phyloP scores from a whole-genome alignment of 2,113 vertebrate genomes.

The Rattus norvegicus region DNA sequence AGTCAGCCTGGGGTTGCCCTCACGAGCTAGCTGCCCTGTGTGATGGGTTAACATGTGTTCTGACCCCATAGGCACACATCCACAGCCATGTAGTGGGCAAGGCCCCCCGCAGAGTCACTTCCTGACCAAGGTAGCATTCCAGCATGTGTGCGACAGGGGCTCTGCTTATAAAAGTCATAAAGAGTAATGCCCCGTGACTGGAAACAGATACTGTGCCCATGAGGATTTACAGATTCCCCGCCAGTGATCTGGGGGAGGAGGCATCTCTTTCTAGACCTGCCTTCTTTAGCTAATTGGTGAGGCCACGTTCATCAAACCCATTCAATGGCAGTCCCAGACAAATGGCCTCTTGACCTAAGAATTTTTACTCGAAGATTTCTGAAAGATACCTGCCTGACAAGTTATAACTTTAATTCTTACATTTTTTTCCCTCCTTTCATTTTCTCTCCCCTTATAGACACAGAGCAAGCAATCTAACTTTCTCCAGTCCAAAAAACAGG shows the following conservation, averaged over 20 bases:
- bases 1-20: constrained; percentile 10
- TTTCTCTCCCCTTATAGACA: neutral
- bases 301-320: neutral
- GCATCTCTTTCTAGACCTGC: neutral
- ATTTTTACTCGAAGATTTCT: neutral
- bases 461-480: neutral
- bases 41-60: no score
- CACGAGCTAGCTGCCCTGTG: neutral
- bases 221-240: neutral
- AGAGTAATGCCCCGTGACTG: constrained; percentile 77
- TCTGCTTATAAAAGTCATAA: constrained; percentile 78
- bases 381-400: neutral
- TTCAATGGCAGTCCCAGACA: neutral
- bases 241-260: constrained; percentile 60
- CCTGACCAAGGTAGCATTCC: constrained; percentile 38
- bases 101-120: neutral
- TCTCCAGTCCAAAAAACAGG: neutral
- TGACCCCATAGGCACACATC: neutral
- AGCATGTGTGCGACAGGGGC: constrained; percentile 62
- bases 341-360: neutral
- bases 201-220: constrained; percentile 73
- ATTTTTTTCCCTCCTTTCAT: neutral
- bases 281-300: neutral
- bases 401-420: neutral
- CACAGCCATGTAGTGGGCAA: accelerated